A percentile compares a stretch with the other conserved stretches of the same genome.
Evolutionary conservation across 2,797 vertebrate species (phyloP).

Genomic region (Oryzias sinensis): DNA sequence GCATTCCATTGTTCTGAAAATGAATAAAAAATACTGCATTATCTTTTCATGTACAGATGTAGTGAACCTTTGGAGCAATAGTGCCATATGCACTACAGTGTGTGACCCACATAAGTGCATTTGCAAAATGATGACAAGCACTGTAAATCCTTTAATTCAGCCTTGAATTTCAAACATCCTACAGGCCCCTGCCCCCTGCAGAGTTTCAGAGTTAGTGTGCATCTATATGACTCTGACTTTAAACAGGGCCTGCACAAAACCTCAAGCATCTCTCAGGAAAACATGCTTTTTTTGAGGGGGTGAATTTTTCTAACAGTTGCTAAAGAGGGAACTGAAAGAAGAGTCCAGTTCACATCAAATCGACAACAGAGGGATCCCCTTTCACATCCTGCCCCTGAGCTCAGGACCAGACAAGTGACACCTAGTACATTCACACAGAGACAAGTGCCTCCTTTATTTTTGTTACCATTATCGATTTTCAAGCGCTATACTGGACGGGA

Average conservation of each 20-base stretch:
- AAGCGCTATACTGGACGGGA: background rate
- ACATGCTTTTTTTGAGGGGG: background rate
- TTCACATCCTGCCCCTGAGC: slow-evolving; percentile 25
- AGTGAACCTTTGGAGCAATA: no score
- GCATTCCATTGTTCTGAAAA: no score
- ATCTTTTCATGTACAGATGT: no score
- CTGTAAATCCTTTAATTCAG: slow-evolving; percentile 32
- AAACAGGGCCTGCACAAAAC: no score
- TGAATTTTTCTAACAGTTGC: slow-evolving; percentile 18
- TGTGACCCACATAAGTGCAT: slow-evolving; percentile 21
- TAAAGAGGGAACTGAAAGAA: slow-evolving; percentile 47
- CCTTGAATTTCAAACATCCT: slow-evolving; percentile 16
- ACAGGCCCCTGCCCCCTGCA: no score
- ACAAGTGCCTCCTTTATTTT: background rate
- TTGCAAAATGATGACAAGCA: slow-evolving; percentile 12
- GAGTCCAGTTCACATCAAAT: slow-evolving; percentile 23
- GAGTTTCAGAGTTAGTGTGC: no score
- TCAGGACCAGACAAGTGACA: slow-evolving; percentile 5
- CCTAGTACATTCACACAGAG: background rate
- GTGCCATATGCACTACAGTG: no score
- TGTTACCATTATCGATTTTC: slow-evolving; percentile 6
- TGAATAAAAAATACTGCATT: no score
- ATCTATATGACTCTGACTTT: no score
- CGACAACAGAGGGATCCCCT: slow-evolving; percentile 31
- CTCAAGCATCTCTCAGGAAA: no score